Percentiles rank a stretch among this genome's conserved stretches.
Evolutionary conservation across 2,113 vertebrate species (phyloP).

Genomic region (Serinus canaria): DNA sequence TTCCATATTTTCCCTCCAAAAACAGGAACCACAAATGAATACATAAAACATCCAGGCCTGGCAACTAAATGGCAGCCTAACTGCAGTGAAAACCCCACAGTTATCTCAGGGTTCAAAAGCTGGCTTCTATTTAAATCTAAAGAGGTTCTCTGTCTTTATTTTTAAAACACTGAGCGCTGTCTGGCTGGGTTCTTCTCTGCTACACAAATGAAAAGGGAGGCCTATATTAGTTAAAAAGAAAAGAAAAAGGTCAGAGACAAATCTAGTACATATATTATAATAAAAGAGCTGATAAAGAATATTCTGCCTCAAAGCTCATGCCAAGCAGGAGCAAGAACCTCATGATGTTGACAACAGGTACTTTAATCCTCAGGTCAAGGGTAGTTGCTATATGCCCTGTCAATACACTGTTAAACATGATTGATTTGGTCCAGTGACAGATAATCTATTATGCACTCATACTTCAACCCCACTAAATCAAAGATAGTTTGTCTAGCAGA

Average conservation of each 20-base stretch:
- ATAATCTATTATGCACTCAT: conserved; percentile 61
- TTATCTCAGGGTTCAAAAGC: background rate
- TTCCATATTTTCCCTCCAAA: background rate
- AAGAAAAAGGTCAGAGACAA: background rate
- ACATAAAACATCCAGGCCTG: background rate
- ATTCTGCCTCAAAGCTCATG: background rate
- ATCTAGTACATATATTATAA: background rate
- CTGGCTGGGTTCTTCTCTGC: rapidly evolving
- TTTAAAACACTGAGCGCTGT: background rate
- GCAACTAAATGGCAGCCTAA: background rate
- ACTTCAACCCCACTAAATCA: conserved; percentile 55
- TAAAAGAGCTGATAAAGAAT: background rate
- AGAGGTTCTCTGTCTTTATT: background rate
- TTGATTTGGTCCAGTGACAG: conserved; percentile 49
- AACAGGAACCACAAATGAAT: background rate
- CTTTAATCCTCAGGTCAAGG: conserved; percentile 68
- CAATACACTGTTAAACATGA: conserved; percentile 58
- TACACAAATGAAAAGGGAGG: background rate
- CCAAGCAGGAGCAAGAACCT: background rate
- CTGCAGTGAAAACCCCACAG: background rate
- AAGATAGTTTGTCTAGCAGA: conserved; percentile 34
- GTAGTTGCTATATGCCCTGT: conserved; percentile 52
- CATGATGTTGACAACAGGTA: conserved; percentile 17
- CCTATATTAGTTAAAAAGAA: background rate
- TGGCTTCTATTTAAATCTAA: background rate